Evolutionary conservation across 2,888 invertebrate genomes (phyloP), one percentile per base, ranked within the genome.

Genomic region (Chaitophorus viminalis): DNA sequence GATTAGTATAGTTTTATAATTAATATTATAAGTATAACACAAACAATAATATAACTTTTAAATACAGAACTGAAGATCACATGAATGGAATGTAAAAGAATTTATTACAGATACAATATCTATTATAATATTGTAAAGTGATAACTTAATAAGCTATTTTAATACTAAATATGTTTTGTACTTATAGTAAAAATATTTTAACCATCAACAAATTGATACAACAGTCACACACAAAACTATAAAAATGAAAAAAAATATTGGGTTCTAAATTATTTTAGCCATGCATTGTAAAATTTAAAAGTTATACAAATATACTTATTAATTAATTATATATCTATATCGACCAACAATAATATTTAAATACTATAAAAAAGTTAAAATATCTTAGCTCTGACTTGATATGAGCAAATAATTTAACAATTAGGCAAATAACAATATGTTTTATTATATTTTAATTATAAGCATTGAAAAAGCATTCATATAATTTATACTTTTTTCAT

Each of bases 301-400:
- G 60, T 60, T 8, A 46, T 11, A 21, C 25, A 60, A 25, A 60
- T 21, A 14, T 25, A 60, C 25, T 3, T 21, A 60, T 60, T 60
- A 25, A 1, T 60, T 25, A 60, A 25, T 60, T 60, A 60, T 60
- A 60, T 25, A 21, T 60, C 21, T 25, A 60, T 60, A 46, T 60
- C 4, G 60, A 60, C 21, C 6, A 18, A 60, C 60, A 18, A 17
- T 9, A 70, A 70, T 29, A 36, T 36, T 52, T 54, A 52, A 72
- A 31, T 46, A 81, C 31, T 60, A 39, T 31, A 29, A 83, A 83
- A 60, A 60, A 83, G 52, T 54, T 74, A 83, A 83, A 83, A 60
- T 31, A 60, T 83, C n/a, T 72, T 9, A 75, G 4, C 6, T 75
- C 6, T 33, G 52, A 82, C 70, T 52, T 21, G 18, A 21, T 17